phyloP scores from a whole-genome alignment of 2,888 invertebrate species.

The Rhorus exstirpatorius region DNA sequence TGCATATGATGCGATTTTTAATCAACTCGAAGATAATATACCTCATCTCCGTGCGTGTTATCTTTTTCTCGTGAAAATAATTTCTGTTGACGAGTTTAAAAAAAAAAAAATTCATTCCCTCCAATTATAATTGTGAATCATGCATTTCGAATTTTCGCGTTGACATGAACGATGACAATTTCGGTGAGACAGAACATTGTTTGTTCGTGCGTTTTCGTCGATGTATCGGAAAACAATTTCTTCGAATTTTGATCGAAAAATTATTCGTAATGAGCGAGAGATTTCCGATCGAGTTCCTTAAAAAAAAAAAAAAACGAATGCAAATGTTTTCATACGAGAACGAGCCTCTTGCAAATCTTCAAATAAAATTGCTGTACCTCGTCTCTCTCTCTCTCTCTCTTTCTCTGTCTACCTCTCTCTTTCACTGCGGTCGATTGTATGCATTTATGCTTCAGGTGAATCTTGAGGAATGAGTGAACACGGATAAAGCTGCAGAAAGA shows the following conservation, averaged over 20 bases:
- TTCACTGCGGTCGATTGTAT: constrained; percentile 35
- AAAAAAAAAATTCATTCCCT: not conserved
- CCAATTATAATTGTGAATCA: not conserved
- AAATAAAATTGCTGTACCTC: constrained; percentile 10
- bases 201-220: not conserved
- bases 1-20: constrained; percentile 43
- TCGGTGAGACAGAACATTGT: too few relatives aligned
- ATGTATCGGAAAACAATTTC: too few relatives aligned
- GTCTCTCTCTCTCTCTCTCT: not conserved
- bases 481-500: constrained; percentile 9
- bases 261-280: too few relatives aligned
- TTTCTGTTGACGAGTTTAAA: not conserved
- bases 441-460: constrained; percentile 34
- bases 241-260: too few relatives aligned
- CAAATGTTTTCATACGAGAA: not conserved
- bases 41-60: not conserved
- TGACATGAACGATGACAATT: not conserved
- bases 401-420: not conserved
- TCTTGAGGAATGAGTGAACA: constrained; percentile 30
- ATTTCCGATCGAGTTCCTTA: not conserved
- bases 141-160: not conserved
- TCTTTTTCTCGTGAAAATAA: not conserved
- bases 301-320: not conserved
- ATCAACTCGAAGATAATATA: not conserved
- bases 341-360: not conserved